Percentiles rank a stretch among this genome's conserved stretches.
phyloP scores from a whole-genome alignment of 1,140 invertebrate species.

The Drosophila quadrilineata region DNA sequence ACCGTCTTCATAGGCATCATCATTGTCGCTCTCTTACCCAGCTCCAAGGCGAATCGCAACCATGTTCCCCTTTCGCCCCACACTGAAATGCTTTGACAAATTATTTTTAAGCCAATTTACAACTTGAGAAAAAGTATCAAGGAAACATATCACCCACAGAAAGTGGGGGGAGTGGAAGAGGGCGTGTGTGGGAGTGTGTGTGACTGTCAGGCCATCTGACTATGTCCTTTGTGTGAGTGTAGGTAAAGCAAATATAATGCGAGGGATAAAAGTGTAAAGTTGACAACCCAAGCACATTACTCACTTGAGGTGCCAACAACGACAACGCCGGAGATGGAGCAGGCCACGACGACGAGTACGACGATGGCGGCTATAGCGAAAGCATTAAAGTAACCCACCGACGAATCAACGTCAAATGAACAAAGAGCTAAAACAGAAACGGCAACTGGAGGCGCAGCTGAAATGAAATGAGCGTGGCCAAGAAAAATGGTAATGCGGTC shows the following conservation, averaged over 20 bases:
- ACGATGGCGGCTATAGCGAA: conserved; percentile 18
- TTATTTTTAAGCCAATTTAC: conserved; percentile 81
- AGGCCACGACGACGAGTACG: neutral
- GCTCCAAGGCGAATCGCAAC: too few species aligned
- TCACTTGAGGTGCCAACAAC: conserved; percentile 70
- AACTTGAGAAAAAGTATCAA: conserved; percentile 78
- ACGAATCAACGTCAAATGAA: conserved; percentile 72
- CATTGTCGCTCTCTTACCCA: neutral
- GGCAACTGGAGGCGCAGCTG: conserved; percentile 38
- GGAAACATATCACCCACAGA: conserved; percentile 69
- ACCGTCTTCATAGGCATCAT: conserved; percentile 45
- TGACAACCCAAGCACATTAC: conserved; percentile 78
- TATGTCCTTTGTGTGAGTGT: conserved; percentile 53
- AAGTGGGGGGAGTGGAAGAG: neutral
- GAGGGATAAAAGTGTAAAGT: conserved; percentile 78
- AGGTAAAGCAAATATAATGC: conserved; percentile 79
- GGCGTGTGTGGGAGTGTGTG: conserved; percentile 8
- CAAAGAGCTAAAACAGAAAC: conserved; percentile 42
- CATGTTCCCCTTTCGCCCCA: conserved; percentile 24
- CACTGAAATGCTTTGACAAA: conserved; percentile 78
- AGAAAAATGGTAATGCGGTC: conserved; percentile 73
- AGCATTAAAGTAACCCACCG: conserved; percentile 75
- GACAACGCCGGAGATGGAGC: neutral
- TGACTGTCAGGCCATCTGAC: too few species aligned
- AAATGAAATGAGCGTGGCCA: conserved; percentile 73